Evolutionary conservation across 2,113 vertebrate genomes (phyloP).

Genomic region (Todiramphus saurophagus): DNA sequence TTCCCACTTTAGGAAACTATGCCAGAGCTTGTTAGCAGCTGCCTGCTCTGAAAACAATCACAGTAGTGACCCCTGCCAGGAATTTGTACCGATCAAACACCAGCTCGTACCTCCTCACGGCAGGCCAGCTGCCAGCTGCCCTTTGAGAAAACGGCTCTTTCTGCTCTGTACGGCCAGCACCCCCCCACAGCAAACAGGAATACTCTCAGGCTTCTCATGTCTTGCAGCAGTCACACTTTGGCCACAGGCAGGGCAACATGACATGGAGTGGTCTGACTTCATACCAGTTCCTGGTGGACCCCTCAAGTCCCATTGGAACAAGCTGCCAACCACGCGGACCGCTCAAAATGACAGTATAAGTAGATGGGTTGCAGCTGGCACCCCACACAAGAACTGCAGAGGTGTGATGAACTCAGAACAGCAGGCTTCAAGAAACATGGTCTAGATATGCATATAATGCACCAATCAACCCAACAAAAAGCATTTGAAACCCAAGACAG

Average conservation of each 20-base stretch:
- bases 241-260: not conserved
- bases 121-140: not conserved
- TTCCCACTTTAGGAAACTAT: not conserved
- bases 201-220: not conserved
- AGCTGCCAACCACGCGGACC: fast-evolving
- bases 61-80: not conserved
- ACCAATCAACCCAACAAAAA: not conserved
- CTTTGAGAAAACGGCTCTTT: not conserved
- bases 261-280: not conserved
- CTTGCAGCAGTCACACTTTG: not conserved
- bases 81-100: not conserved
- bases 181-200: not conserved
- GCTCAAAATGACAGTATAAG: not conserved
- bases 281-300: not conserved
- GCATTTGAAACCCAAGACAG: not conserved
- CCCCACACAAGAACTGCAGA: not conserved
- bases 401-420: not conserved
- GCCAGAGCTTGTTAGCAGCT: not conserved
- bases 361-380: not conserved
- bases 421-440: not conserved
- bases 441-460: not conserved
- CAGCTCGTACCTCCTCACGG: not conserved
- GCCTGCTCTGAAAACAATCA: not conserved
- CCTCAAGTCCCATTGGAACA: not conserved
- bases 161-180: not conserved